These are phyloP conservation scores for Glyptemys insculpta DNA, from an alignment of 2,797 vertebrate species.

Conservation along the genomic window DNA sequence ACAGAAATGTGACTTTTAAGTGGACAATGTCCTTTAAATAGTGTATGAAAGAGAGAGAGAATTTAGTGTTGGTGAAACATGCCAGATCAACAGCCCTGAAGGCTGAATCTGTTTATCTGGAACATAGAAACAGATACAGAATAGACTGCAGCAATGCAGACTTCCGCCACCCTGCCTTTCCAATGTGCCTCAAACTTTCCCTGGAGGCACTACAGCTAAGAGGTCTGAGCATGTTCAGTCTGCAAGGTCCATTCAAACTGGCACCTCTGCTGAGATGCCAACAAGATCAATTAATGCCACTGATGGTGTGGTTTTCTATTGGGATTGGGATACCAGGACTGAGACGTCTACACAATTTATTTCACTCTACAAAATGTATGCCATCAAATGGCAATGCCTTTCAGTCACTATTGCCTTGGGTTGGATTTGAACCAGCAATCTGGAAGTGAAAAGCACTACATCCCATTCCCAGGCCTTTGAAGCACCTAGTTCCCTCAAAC, in stretches of 20 bases:
- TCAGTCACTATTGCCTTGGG: too few relatives aligned
- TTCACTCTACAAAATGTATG: too few relatives aligned
- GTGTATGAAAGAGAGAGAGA: neutral
- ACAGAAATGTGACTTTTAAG: neutral
- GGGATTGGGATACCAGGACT: too few relatives aligned
- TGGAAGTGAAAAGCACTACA: fast-evolving
- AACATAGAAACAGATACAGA: neutral
- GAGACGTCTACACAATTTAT: too few relatives aligned
- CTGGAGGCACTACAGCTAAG: too few relatives aligned
- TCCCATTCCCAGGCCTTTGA: too few relatives aligned
- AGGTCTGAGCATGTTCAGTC: too few relatives aligned
- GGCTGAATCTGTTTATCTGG: neutral
- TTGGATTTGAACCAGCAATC: neutral
- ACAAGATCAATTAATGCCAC: too few relatives aligned
- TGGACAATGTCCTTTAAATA: neutral
- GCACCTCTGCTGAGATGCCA: too few relatives aligned
- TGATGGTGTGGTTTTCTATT: too few relatives aligned
- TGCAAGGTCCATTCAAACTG: too few relatives aligned
- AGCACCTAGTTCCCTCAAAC: too few relatives aligned
- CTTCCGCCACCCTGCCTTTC: neutral
- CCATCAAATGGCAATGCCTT: neutral
- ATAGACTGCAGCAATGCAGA: neutral
- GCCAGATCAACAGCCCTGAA: neutral
- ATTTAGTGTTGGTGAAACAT: neutral
- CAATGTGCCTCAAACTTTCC: neutral